phyloP scores from a whole-genome alignment of 2,888 invertebrate species.

The Dryomyza anilis region DNA sequence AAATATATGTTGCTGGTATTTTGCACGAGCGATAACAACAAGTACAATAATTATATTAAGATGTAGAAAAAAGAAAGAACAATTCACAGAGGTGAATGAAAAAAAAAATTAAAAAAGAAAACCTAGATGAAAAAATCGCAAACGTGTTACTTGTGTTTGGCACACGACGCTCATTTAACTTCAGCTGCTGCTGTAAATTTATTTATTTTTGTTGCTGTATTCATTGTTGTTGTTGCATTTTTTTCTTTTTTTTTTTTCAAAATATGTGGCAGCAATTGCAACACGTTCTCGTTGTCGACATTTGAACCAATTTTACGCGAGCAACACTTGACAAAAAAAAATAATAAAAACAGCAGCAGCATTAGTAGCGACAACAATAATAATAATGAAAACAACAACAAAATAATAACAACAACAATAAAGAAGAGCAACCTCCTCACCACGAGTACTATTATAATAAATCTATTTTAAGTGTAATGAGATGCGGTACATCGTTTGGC shows the following conservation, averaged over 20 bases:
- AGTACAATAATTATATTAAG: background rate
- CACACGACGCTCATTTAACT: slow-evolving; percentile 1
- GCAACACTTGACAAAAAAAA: background rate
- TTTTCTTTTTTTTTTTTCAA: too few relatives aligned
- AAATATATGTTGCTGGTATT: too few relatives aligned
- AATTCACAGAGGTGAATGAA: background rate
- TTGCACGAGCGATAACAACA: too few relatives aligned
- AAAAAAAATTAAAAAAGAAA: background rate
- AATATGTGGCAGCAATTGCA: slow-evolving; percentile 11
- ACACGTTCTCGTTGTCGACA: slow-evolving; percentile 15
- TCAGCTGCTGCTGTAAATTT: slow-evolving; percentile 11
- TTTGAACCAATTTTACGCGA: slow-evolving; percentile 15
- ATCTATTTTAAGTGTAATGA: slow-evolving; percentile 8
- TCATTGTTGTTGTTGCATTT: too few relatives aligned
- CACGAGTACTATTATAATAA: too few relatives aligned
- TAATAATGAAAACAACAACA: background rate
- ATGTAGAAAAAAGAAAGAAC: background rate
- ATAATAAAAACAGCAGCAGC: background rate
- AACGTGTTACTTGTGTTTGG: slow-evolving; percentile 15
- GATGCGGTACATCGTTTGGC: background rate
- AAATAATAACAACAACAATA: background rate
- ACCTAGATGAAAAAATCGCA: background rate
- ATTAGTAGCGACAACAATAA: background rate
- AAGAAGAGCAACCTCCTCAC: too few relatives aligned
- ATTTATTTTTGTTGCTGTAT: too few relatives aligned